phyloP scores from a whole-genome alignment of 1,140 invertebrate species.

The Sycobia sp. region DNA sequence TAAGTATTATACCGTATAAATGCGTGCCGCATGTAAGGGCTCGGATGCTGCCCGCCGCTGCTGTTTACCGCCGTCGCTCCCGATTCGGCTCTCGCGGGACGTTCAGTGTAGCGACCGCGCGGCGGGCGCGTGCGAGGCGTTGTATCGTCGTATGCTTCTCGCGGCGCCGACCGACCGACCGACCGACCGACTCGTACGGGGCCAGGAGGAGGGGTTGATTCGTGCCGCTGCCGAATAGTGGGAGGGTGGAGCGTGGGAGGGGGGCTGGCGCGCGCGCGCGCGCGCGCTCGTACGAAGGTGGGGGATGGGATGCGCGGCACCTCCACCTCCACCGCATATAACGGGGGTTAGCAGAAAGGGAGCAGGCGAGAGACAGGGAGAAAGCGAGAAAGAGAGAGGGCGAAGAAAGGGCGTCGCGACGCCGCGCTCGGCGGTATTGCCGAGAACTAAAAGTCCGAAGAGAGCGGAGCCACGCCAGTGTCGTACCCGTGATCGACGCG shows the following conservation, averaged over 20 bases:
- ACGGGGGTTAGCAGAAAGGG: too few species aligned
- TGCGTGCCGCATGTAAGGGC: too few species aligned
- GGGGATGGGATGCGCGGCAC: conserved; percentile 1
- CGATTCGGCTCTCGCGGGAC: too few species aligned
- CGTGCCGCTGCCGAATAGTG: conserved; percentile 15
- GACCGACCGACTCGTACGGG: too few species aligned
- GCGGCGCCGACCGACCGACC: too few species aligned
- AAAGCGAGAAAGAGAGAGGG: conserved; percentile 26
- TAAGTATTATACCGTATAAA: too few species aligned
- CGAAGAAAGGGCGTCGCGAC: conserved; percentile 52
- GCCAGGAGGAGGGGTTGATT: conserved; percentile 1
- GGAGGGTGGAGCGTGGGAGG: conserved; percentile 1
- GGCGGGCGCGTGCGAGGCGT: too few species aligned
- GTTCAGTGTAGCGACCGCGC: too few species aligned
- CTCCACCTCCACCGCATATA: too few species aligned
- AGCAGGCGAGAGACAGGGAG: conserved; percentile 15
- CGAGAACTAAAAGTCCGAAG: conserved; percentile 58
- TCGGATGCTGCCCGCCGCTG: too few species aligned
- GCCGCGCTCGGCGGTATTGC: conserved; percentile 55
- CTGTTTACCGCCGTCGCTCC: too few species aligned
- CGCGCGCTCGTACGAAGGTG: conserved; percentile 1
- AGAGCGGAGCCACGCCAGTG: conserved; percentile 54
- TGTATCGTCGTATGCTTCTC: too few species aligned
- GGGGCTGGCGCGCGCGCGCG: conserved; percentile 21
- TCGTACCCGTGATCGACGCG: conserved; percentile 59